Percentiles rank a stretch among this genome's conserved stretches.
These are phyloP conservation scores for Drosophila sulfurigaster DNA, from an alignment of 1,140 invertebrate genomes.

Conservation along the genomic window DNA sequence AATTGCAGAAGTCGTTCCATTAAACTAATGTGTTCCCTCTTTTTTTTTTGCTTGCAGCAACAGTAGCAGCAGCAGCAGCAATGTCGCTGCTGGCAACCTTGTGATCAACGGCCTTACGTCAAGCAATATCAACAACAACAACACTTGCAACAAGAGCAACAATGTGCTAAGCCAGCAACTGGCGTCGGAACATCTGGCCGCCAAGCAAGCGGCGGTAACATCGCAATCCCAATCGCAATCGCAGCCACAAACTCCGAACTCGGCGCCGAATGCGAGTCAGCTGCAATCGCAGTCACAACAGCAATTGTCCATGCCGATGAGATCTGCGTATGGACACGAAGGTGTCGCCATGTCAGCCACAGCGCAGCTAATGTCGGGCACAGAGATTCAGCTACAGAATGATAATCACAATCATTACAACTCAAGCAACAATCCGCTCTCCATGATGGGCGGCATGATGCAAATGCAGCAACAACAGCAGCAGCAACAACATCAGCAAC, in stretches of 20 bases:
- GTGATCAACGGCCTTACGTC: conserved; percentile 83
- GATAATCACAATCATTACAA: conserved; percentile 65
- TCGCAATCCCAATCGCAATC: conserved; percentile 41
- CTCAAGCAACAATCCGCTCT: conserved; percentile 71
- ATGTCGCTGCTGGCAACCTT: conserved; percentile 57
- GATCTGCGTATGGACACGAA: conserved; percentile 34
- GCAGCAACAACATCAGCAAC: conserved; percentile 19
- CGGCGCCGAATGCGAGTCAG: not conserved
- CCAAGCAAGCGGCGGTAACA: conserved; percentile 8
- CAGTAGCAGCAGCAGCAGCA: conserved; percentile 57
- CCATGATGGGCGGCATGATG: conserved; percentile 81
- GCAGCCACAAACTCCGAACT: conserved; percentile 5
- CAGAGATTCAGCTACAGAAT: conserved; percentile 68
- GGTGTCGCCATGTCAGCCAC: conserved; percentile 49
- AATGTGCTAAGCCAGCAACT: conserved; percentile 54
- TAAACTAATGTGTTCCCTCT: too few species aligned
- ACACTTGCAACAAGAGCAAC: conserved; percentile 61
- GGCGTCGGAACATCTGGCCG: conserved; percentile 1
- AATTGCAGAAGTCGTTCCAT: not conserved
- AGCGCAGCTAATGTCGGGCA: conserved; percentile 35
- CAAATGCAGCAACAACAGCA: conserved; percentile 60
- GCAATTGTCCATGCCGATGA: conserved; percentile 53
- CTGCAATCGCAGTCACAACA: conserved; percentile 8
- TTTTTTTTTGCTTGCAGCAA: conserved; percentile 3
- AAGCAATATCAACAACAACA: conserved; percentile 77